Evolutionary conservation across 2,888 invertebrate genomes (phyloP).

Genomic region (Dasypogon diadema): DNA sequence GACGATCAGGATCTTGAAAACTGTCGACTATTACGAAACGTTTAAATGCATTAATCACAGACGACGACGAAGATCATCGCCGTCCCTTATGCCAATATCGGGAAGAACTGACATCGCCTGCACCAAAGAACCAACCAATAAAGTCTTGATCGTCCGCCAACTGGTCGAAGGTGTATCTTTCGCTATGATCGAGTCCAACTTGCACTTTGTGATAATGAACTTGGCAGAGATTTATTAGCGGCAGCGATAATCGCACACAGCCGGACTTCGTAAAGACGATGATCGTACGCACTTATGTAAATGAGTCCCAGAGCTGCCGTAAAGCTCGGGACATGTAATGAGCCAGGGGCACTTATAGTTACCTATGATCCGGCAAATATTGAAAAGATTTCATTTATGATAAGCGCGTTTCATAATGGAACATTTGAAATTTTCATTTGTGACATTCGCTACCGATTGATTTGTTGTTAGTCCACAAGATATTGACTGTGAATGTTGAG

Average conservation of each 20-base stretch:
- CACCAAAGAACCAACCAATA: background rate
- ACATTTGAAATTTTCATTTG: background rate
- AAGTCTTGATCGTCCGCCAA: background rate
- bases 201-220: conserved; percentile 40
- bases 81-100: background rate
- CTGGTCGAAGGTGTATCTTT: background rate
- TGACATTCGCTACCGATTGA: conserved; percentile 31
- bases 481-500: background rate
- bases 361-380: too few relatives aligned
- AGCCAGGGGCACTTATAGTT: background rate
- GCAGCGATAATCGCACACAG: background rate
- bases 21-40: conserved; percentile 2
- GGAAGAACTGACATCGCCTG: background rate
- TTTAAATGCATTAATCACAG: background rate
- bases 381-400: background rate
- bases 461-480: conserved; percentile 3
- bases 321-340: background rate
- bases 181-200: background rate
- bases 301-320: background rate
- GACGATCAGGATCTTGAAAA: background rate
- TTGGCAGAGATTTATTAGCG: conserved; percentile 25
- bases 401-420: conserved; percentile 20
- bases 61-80: background rate
- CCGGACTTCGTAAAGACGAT: conserved; percentile 4
- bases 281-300: conserved; percentile 36